phyloP scores from a whole-genome alignment of 2,888 invertebrate species.

The Thymelicus sylvestris region DNA sequence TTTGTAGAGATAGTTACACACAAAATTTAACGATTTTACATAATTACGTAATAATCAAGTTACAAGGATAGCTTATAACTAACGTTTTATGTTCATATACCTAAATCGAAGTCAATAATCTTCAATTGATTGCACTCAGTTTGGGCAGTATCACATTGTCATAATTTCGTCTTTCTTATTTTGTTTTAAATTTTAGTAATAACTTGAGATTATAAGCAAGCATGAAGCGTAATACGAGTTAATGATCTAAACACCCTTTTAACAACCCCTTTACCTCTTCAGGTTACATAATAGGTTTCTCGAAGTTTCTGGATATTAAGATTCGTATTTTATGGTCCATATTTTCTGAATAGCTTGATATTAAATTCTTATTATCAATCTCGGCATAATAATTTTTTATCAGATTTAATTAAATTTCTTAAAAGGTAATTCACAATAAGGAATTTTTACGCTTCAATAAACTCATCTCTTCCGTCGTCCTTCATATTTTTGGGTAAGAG shows the following conservation, averaged over 20 bases:
- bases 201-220: neutral
- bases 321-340: constrained; percentile 38
- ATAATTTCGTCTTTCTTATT: no score
- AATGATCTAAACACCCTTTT: constrained; percentile 37
- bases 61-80: no score
- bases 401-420: neutral
- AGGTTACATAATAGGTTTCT: constrained; percentile 39
- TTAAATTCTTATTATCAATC: constrained; percentile 31
- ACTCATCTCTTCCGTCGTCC: no score
- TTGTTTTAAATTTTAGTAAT: no score
- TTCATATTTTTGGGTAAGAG: neutral
- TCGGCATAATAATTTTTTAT: neutral
- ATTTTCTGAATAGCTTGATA: constrained; percentile 18
- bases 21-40: no score
- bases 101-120: no score
- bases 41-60: no score
- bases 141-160: no score
- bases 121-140: no score
- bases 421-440: neutral
- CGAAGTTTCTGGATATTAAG: constrained; percentile 40
- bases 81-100: no score
- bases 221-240: constrained; percentile 38
- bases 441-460: no score
- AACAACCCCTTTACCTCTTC: constrained; percentile 36
- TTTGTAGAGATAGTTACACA: no score